phyloP scores from a whole-genome alignment of 2,797 vertebrate species.

The Fistularia commersonii region DNA sequence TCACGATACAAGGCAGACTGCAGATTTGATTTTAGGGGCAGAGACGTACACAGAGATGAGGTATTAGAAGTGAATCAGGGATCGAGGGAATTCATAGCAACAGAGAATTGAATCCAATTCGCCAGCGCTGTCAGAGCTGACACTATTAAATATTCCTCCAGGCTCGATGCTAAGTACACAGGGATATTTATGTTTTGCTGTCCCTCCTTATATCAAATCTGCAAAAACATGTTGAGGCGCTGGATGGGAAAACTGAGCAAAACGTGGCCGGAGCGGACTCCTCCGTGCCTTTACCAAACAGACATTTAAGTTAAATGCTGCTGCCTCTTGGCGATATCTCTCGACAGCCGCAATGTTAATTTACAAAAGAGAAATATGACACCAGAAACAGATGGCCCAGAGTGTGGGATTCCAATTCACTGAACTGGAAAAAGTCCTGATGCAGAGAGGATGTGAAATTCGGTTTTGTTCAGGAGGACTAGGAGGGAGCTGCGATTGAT shows the following conservation, averaged over 20 bases:
- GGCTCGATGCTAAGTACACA: constrained; percentile 15
- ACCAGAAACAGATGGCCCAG: constrained; percentile 46
- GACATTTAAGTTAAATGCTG: not conserved
- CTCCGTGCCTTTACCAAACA: not conserved
- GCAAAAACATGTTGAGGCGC: too few relatives aligned
- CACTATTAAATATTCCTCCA: constrained; percentile 39
- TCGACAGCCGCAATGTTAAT: constrained; percentile 46
- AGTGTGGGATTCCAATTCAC: constrained; percentile 37
- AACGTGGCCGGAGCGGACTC: too few relatives aligned
- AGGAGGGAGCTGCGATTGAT: too few relatives aligned
- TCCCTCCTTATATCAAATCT: too few relatives aligned
- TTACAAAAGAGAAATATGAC: constrained; percentile 51
- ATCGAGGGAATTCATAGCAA: constrained; percentile 25
- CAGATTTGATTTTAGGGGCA: constrained; percentile 19
- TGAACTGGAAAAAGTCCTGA: constrained; percentile 25
- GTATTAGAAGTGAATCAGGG: not conserved
- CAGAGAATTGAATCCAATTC: constrained; percentile 53
- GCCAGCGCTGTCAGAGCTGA: constrained; percentile 47
- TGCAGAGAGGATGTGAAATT: constrained; percentile 19
- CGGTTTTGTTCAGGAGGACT: constrained; percentile 3
- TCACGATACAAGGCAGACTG: constrained; percentile 8
- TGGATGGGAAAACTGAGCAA: too few relatives aligned
- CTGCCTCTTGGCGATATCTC: constrained; percentile 9
- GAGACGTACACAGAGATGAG: not conserved
- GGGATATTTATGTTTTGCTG: too few relatives aligned